Evolutionary conservation across 1,140 invertebrate species (phyloP).

Genomic region (Calycopis cecrops): DNA sequence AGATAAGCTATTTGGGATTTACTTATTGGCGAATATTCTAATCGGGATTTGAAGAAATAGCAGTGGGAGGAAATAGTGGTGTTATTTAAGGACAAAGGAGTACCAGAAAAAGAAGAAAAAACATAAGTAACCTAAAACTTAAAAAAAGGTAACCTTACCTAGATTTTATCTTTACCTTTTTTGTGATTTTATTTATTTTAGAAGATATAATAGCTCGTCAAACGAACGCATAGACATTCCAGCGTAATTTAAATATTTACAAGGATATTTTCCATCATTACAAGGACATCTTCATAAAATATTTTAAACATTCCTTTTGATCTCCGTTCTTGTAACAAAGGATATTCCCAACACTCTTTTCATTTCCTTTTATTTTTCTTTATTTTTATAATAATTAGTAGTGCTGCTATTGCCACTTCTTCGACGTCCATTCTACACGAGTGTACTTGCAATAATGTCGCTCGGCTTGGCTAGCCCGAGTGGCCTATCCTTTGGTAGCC

Average conservation of each 20-base stretch:
- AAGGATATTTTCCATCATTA: constrained; percentile 22
- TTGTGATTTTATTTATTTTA: too few relatives aligned
- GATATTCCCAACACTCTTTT: constrained; percentile 26
- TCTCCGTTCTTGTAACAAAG: constrained; percentile 24
- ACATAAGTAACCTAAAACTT: constrained; percentile 16
- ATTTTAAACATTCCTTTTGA: constrained; percentile 24
- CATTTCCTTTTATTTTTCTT: constrained; percentile 27
- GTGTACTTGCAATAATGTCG: constrained; percentile 13
- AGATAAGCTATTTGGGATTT: constrained; percentile 30
- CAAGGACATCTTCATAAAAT: constrained; percentile 25
- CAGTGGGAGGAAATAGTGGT: constrained; percentile 27
- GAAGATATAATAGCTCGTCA: constrained; percentile 23
- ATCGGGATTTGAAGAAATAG: constrained; percentile 28
- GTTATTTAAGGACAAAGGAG: constrained; percentile 12
- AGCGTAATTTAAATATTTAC: constrained; percentile 22
- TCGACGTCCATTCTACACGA: too few relatives aligned
- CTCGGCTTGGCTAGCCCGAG: constrained; percentile 18
- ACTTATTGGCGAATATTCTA: constrained; percentile 24
- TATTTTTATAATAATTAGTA: constrained; percentile 25
- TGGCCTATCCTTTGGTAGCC: constrained; percentile 14
- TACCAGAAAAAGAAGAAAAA: constrained; percentile 27
- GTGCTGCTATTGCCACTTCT: constrained; percentile 26
- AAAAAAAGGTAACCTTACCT: too few relatives aligned
- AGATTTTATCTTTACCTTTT: too few relatives aligned
- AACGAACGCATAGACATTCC: constrained; percentile 24